phyloP scores from a whole-genome alignment of 2,113 vertebrate genomes.

The Ictalurus punctatus region DNA sequence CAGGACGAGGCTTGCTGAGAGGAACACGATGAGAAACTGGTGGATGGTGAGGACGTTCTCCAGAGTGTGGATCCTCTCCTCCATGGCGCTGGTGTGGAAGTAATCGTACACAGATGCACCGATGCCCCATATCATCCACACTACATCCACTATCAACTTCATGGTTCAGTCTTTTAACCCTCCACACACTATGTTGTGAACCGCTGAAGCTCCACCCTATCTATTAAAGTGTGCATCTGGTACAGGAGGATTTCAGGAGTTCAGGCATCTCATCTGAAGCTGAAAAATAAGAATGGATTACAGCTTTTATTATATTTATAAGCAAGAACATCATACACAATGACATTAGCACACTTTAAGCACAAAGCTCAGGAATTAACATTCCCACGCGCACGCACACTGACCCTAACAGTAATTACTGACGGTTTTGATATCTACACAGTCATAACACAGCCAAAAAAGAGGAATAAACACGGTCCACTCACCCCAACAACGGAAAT shows the following conservation, averaged over 20 bases:
- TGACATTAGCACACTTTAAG: background rate
- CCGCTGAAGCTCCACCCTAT: background rate
- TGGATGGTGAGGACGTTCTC: constrained; percentile 73
- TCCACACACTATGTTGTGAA: background rate
- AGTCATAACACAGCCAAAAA: background rate
- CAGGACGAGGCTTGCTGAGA: constrained; percentile 9
- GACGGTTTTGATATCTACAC: background rate
- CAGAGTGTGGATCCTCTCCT: constrained; percentile 75
- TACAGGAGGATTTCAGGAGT: background rate
- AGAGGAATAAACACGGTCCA: background rate
- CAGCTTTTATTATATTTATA: background rate
- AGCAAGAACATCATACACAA: background rate
- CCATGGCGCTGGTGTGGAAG: constrained; percentile 77
- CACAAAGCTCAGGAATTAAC: background rate
- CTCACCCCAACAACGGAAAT: background rate
- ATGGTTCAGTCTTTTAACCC: constrained; percentile 56
- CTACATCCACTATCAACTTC: constrained; percentile 75
- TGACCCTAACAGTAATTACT: background rate
- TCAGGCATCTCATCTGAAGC: background rate
- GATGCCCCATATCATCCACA: constrained; percentile 78
- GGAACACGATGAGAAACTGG: constrained; percentile 71
- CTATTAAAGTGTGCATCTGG: background rate
- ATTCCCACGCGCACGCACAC: no score
- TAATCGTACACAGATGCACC: constrained; percentile 77
- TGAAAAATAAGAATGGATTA: background rate